Conservation (phyloP, 2,888 invertebrate species). For the Himalopsyche tibetana region DNA sequence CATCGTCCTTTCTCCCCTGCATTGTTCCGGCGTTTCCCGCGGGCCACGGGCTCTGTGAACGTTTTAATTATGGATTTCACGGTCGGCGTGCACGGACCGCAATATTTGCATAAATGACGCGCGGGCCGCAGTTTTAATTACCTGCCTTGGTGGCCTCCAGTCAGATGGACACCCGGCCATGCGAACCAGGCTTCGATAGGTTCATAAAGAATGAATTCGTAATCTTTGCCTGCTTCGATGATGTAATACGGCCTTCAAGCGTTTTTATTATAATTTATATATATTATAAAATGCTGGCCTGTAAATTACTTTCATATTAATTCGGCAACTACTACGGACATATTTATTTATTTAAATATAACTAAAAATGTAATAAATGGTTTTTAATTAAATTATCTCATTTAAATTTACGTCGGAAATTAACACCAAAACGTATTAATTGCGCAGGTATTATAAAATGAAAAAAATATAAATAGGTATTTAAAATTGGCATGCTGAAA, state of each 20-base stretch:
- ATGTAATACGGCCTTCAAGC: slow-evolving; percentile 18
- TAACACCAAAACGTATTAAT: too few species aligned
- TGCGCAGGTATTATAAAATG: too few species aligned
- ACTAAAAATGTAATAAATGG: too few species aligned
- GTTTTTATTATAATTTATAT: slow-evolving; percentile 22
- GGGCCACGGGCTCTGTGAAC: slow-evolving; percentile 48
- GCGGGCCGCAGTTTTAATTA: slow-evolving; percentile 58
- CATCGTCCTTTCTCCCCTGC: background rate
- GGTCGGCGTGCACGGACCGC: slow-evolving; percentile 55
- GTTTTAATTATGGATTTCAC: slow-evolving; percentile 65
- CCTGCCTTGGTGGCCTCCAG: slow-evolving; percentile 52
- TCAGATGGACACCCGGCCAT: slow-evolving; percentile 34
- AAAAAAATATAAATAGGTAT: too few species aligned
- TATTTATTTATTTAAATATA: too few species aligned
- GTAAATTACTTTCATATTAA: too few species aligned
- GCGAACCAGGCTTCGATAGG: slow-evolving; percentile 27
- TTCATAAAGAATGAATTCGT: slow-evolving; percentile 21
- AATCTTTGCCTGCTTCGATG: background rate
- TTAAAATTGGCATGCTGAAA: too few species aligned
- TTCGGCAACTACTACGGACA: too few species aligned
- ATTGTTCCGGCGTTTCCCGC: slow-evolving; percentile 14
- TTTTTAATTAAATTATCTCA: too few species aligned
- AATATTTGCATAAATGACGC: slow-evolving; percentile 64
- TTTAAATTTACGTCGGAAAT: too few species aligned
- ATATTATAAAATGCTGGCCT: background rate